phyloP scores from a whole-genome alignment of 2,113 vertebrate genomes.

The Rhinopomastus cyanomelas region DNA sequence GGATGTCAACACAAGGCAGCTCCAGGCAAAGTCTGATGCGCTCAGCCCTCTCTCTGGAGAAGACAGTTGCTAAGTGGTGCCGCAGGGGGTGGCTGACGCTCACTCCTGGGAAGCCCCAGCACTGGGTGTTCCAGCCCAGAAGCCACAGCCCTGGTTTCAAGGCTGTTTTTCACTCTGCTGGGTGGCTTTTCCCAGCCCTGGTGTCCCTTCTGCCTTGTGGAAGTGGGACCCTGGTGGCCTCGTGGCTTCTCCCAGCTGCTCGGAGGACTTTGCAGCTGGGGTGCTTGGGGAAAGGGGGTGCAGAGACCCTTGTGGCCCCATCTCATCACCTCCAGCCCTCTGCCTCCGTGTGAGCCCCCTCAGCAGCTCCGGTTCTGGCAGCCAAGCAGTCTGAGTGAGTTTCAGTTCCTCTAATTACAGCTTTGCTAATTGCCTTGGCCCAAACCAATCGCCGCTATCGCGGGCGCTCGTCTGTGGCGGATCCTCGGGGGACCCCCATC shows the following conservation, averaged over 20 bases:
- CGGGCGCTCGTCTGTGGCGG: background rate
- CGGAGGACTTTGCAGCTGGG: background rate
- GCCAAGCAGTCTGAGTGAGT: fast-evolving
- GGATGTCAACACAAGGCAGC: too few relatives aligned
- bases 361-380: too few relatives aligned
- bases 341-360: background rate
- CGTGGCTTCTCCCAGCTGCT: background rate
- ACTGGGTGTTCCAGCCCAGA: background rate
- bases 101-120: background rate
- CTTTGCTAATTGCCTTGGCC: background rate
- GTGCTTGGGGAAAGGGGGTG: background rate
- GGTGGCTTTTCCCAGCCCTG: background rate
- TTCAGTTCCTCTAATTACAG: background rate
- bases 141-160: background rate
- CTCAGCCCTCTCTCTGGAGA: background rate
- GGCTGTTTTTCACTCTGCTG: fast-evolving
- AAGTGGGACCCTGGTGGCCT: fast-evolving
- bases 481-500: background rate
- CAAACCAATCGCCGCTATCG: background rate
- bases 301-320: background rate
- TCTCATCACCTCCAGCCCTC: background rate
- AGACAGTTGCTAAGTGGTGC: background rate
- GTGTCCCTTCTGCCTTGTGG: background rate
- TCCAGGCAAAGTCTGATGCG: background rate
- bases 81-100: background rate